phyloP scores from a whole-genome alignment of 2,113 vertebrate species.

The Zapus hudsonius region DNA sequence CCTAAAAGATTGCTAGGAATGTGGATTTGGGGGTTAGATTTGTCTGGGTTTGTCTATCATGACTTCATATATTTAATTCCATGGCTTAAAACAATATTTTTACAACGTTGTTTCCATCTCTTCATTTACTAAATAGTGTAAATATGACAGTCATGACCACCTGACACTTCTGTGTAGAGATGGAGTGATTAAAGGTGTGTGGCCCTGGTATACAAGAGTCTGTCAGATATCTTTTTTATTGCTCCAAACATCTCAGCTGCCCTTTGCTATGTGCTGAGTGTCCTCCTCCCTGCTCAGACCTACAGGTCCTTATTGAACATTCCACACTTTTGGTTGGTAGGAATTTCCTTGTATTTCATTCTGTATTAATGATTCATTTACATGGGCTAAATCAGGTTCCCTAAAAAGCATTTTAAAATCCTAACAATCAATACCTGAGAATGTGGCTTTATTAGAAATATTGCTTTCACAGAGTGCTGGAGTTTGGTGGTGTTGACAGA shows the following conservation, averaged over 20 bases:
- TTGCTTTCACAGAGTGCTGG: neutral
- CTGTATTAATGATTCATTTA: neutral
- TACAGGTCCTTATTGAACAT: neutral
- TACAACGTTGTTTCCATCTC: neutral
- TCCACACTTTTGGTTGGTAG: neutral
- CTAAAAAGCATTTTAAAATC: neutral
- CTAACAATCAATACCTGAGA: neutral
- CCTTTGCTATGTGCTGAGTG: neutral
- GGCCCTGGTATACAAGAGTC: neutral
- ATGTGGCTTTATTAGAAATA: neutral
- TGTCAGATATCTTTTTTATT: neutral
- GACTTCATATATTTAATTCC: neutral
- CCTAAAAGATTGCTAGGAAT: neutral
- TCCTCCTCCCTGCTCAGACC: too few relatives aligned
- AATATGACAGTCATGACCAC: neutral
- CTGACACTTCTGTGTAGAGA: neutral
- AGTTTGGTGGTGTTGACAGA: neutral
- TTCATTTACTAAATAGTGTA: neutral
- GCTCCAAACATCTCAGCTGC: fast-evolving
- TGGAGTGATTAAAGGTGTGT: too few relatives aligned
- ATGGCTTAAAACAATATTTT: neutral
- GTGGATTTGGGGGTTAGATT: neutral
- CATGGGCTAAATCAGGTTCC: neutral
- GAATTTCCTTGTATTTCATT: neutral
- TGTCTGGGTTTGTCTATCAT: neutral